Evolutionary conservation across 2,888 invertebrate species (phyloP).

Genomic region (Epirrita christyi): DNA sequence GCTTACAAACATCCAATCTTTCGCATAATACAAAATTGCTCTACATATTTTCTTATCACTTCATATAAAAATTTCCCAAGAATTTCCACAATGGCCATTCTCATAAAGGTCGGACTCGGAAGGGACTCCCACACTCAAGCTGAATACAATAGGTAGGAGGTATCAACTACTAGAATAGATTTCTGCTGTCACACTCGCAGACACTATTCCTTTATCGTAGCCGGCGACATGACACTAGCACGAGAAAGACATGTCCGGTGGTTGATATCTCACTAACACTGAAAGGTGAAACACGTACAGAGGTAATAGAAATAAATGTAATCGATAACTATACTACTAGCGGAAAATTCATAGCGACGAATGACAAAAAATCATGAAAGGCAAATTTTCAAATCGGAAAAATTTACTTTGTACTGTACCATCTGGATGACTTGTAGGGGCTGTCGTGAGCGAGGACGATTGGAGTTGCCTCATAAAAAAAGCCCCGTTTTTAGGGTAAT

Average conservation of each 20-base stretch:
- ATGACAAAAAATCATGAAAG: too few species aligned
- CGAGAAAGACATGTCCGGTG: conserved; percentile 2
- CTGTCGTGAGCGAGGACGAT: too few species aligned
- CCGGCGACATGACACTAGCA: background rate
- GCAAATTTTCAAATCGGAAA: too few species aligned
- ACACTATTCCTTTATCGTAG: background rate
- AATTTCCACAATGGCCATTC: background rate
- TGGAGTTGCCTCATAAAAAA: too few species aligned
- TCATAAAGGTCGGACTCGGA: background rate
- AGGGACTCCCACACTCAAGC: background rate
- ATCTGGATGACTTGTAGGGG: too few species aligned
- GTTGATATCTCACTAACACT: background rate
- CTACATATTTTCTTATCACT: too few species aligned
- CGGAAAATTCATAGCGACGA: too few species aligned
- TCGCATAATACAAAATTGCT: too few species aligned
- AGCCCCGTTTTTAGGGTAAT: too few species aligned
- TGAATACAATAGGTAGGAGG: background rate
- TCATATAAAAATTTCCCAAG: background rate
- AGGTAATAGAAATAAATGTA: background rate
- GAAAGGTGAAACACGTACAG: background rate
- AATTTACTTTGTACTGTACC: too few species aligned
- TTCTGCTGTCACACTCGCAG: background rate
- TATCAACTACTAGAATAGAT: background rate
- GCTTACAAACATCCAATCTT: too few species aligned
- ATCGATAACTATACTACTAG: too few species aligned